phyloP scores from a whole-genome alignment of 2,113 vertebrate genomes.

The Pithys albifrons region DNA sequence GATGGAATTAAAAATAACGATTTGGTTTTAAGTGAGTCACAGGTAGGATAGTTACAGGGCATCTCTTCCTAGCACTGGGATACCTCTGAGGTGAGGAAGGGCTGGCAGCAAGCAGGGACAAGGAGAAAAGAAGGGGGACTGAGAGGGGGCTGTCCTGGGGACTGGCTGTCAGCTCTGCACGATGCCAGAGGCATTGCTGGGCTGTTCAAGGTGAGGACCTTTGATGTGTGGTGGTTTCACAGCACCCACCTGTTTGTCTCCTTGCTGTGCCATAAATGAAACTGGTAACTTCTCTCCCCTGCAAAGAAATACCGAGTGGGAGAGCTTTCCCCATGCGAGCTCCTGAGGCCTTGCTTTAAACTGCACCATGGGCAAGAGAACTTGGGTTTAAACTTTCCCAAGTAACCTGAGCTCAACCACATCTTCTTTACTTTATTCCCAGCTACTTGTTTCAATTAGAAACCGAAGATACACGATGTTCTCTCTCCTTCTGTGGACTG shows the following conservation, averaged over 20 bases:
- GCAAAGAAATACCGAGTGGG: not conserved
- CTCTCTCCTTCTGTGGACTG: fast-evolving
- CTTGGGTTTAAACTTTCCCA: not conserved
- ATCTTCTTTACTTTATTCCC: not conserved
- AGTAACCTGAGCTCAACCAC: not conserved
- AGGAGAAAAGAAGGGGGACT: not conserved
- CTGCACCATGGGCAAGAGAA: fast-evolving
- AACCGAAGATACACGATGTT: not conserved
- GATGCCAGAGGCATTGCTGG: not conserved
- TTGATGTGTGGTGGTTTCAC: not conserved
- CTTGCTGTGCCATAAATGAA: not conserved
- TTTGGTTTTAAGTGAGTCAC: not conserved
- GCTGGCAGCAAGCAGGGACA: not conserved
- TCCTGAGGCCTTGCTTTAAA: not conserved
- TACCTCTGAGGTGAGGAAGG: not conserved
- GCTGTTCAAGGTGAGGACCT: fast-evolving
- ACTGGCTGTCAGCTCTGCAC: fast-evolving
- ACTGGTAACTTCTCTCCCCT: not conserved
- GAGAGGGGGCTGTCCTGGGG: not conserved
- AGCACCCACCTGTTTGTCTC: not conserved
- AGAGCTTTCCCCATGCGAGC: fast-evolving
- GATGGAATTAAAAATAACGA: not conserved
- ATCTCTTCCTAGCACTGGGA: not conserved
- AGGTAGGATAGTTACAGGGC: not conserved
- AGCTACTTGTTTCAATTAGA: not conserved